phyloP scores from a whole-genome alignment of 92 coral and sea anemone species.

The Siderastrea siderea region DNA sequence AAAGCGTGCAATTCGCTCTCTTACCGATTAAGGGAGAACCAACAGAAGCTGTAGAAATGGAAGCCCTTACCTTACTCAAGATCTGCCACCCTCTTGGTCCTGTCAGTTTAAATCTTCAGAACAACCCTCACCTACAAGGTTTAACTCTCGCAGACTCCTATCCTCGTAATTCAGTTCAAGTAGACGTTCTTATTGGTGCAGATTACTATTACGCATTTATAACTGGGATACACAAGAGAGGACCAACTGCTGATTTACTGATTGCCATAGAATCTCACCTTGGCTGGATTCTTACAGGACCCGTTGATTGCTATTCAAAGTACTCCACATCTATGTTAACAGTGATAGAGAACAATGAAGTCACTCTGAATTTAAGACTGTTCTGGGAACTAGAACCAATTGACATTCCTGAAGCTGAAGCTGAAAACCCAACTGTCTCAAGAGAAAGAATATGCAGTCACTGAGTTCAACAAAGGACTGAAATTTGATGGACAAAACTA shows the following conservation, averaged over 20 bases:
- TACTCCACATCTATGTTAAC: slow-evolving; percentile 58
- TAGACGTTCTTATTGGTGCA: slow-evolving; percentile 67
- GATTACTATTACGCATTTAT: slow-evolving; percentile 50
- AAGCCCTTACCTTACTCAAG: no score
- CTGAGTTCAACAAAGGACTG: slow-evolving; percentile 27
- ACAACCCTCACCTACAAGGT: slow-evolving; percentile 37
- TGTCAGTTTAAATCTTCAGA: slow-evolving; percentile 27
- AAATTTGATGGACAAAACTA: slow-evolving; percentile 55
- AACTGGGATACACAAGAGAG: slow-evolving; percentile 50
- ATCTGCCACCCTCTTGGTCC: no score
- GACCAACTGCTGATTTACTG: slow-evolving; percentile 9
- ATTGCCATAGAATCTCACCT: slow-evolving; percentile 44
- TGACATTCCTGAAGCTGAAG: slow-evolving; percentile 42
- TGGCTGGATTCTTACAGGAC: slow-evolving; percentile 63
- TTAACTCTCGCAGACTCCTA: slow-evolving; percentile 57
- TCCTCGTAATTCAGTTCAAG: slow-evolving; percentile 46
- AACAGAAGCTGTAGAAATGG: no score
- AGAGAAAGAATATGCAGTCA: slow-evolving; percentile 38
- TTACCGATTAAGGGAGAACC: slow-evolving; percentile 15
- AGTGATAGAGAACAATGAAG: slow-evolving; percentile 29
- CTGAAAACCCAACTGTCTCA: slow-evolving; percentile 6
- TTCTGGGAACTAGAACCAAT: slow-evolving; percentile 75
- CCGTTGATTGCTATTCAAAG: slow-evolving; percentile 32
- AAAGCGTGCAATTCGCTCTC: not conserved
- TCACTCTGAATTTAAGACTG: slow-evolving; percentile 34